These are phyloP conservation scores for Myrmecobius fasciatus DNA, from an alignment of 2,113 vertebrate genomes.

Conservation along the genomic window DNA sequence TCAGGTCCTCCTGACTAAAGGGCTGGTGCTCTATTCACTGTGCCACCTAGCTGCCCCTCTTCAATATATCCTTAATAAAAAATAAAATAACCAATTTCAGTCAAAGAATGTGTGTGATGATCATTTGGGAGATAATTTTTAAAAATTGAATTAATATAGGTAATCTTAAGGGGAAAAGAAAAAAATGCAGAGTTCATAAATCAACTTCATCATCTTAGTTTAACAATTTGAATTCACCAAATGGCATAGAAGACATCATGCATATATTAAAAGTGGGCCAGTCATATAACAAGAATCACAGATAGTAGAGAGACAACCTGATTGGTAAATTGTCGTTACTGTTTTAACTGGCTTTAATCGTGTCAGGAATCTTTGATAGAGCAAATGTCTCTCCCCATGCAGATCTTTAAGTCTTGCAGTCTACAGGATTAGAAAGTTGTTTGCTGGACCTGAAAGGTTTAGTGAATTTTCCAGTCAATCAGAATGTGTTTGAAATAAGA, in stretches of 20 bases:
- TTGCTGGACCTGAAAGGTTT: background rate
- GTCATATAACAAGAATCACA: too few relatives aligned
- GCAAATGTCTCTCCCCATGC: background rate
- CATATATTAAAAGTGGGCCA: background rate
- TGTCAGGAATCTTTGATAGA: background rate
- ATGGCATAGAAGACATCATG: background rate
- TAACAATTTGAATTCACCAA: background rate
- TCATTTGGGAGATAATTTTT: background rate
- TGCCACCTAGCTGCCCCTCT: too few relatives aligned
- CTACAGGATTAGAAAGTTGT: background rate
- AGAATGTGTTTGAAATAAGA: background rate
- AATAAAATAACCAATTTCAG: background rate
- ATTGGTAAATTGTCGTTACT: background rate
- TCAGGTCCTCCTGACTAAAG: too few relatives aligned
- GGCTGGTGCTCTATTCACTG: too few relatives aligned
- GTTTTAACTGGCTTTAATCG: background rate
- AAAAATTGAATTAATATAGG: background rate
- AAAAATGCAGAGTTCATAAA: background rate
- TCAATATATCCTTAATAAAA: background rate
- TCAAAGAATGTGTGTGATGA: background rate
- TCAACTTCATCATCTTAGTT: background rate
- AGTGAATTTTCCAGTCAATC: too few relatives aligned
- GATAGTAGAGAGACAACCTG: too few relatives aligned
- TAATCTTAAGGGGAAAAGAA: background rate
- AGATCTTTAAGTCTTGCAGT: background rate